Percentiles rank a stretch among this genome's conserved stretches.
Conservation (phyloP, 2,113 vertebrate genomes). For the Conger conger region DNA sequence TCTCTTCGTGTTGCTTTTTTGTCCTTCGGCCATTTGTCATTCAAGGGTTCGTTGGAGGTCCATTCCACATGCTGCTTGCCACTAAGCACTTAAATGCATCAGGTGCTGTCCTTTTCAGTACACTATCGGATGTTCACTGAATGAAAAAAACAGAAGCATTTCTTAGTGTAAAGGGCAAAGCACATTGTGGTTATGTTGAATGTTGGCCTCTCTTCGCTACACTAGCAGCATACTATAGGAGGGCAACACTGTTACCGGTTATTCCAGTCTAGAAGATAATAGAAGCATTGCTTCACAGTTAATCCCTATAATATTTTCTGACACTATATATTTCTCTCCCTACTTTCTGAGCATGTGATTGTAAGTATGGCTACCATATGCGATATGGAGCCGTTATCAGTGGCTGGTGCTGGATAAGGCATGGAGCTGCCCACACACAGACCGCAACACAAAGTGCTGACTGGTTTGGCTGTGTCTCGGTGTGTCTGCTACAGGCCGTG, state of each 20-base stretch:
- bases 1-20: background rate
- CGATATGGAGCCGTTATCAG: background rate
- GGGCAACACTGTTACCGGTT: background rate
- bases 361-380: background rate
- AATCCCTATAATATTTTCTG: background rate
- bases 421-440: background rate
- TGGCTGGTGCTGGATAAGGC: background rate
- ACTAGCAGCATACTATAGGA: no score
- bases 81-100: background rate
- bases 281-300: background rate
- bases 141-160: no score
- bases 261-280: background rate
- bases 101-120: background rate
- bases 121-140: no score
- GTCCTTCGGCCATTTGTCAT: background rate
- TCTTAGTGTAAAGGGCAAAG: background rate
- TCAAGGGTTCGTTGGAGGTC: background rate
- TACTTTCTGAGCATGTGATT: background rate
- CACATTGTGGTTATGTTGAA: background rate
- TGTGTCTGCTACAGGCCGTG: slow-evolving; percentile 24
- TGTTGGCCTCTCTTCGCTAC: background rate
- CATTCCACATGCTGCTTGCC: background rate
- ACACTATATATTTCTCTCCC: background rate
- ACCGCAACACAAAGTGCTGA: slow-evolving; percentile 19
- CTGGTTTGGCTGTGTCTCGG: slow-evolving; percentile 1